These are phyloP conservation scores for Pandemis cinnamomeana DNA, from an alignment of 2,888 invertebrate genomes.

Conservation along the genomic window DNA sequence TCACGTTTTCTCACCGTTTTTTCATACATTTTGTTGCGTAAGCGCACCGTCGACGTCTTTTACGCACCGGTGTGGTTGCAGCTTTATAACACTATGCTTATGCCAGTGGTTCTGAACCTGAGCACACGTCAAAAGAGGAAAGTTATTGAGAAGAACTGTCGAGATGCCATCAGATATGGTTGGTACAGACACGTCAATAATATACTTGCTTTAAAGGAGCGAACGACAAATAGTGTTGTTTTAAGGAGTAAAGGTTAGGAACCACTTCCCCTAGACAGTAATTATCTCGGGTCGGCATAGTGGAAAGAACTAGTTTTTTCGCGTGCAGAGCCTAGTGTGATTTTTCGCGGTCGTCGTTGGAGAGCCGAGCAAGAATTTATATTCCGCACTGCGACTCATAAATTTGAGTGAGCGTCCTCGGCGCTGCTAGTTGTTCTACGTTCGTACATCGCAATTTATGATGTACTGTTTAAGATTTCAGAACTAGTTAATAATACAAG, in stretches of 20 bases:
- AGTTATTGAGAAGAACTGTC: too few relatives aligned
- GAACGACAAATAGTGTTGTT: too few relatives aligned
- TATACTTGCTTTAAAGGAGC: too few relatives aligned
- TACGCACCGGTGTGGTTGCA: too few relatives aligned
- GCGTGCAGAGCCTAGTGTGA: slow-evolving; percentile 57
- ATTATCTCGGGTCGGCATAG: slow-evolving; percentile 5
- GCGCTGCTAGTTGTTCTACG: slow-evolving; percentile 71
- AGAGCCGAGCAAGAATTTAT: slow-evolving; percentile 76
- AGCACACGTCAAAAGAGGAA: too few relatives aligned
- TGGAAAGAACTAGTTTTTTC: slow-evolving; percentile 40
- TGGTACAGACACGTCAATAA: too few relatives aligned
- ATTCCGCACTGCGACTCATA: slow-evolving; percentile 83
- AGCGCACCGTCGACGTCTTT: too few relatives aligned
- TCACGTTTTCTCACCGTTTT: too few relatives aligned
- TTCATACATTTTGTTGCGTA: too few relatives aligned
- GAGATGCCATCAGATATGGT: too few relatives aligned
- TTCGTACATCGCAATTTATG: slow-evolving; percentile 70
- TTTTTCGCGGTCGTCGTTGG: slow-evolving; percentile 69
- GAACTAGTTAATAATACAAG: slow-evolving; percentile 57
- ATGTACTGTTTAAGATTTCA: slow-evolving; percentile 72
- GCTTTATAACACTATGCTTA: too few relatives aligned
- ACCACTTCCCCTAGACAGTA: not conserved
- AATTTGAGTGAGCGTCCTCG: slow-evolving; percentile 78
- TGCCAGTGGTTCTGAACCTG: too few relatives aligned
- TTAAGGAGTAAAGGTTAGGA: not conserved